Base-by-base conservation (phyloP, 2,113 vertebrate species). In the Lepus americanus region DNA sequence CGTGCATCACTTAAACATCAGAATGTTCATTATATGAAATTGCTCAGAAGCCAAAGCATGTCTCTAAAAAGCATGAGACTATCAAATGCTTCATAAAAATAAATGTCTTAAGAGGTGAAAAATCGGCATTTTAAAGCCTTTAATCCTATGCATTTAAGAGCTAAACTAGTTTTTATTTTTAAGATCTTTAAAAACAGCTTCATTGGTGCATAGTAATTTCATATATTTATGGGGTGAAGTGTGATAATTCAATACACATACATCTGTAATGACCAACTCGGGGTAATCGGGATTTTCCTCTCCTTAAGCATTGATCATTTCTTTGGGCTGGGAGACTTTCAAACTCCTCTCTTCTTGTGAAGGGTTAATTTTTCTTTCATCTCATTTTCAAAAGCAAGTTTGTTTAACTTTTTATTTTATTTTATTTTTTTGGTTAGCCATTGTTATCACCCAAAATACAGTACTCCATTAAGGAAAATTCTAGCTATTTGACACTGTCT, bases 71-170 rank as follows among this genome's bases (percentile, higher is more conserved):
- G 61, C 31, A 70, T 51, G 10, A 83, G 31, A 74, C 36, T 76
- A 66, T 74, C 73, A 82, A 36, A 87, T 67, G 27, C 55, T 88
- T 94, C 61, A 87, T 36, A 72, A 89, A 92, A 91, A 77, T 49
- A 94, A 87, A 14, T 80, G 36, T 31, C 53, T 87, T 69, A 77
- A 77, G n/a, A 85, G 23, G 27, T 55, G 3, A 93, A 93, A 95
- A 25, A 22, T 77, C 59, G 44, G 3, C 29, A 77, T 49, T 77
- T 86, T 33, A 59, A 88, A 83, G 63, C 14, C 7, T 39, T 9
- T 27, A 67, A 27, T 70, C 25, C 89, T 82, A 74, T 33, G 6
- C 53, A 74, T 95, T 77, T 86, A 96, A 92, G 55, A 73, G 77
- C 27, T 74, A 82, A 49, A 39, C 27, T 61, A 78, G 19, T 87